Evolutionary conservation across 1,140 invertebrate species (phyloP).

Genomic region (Aphelenchoides besseyi): DNA sequence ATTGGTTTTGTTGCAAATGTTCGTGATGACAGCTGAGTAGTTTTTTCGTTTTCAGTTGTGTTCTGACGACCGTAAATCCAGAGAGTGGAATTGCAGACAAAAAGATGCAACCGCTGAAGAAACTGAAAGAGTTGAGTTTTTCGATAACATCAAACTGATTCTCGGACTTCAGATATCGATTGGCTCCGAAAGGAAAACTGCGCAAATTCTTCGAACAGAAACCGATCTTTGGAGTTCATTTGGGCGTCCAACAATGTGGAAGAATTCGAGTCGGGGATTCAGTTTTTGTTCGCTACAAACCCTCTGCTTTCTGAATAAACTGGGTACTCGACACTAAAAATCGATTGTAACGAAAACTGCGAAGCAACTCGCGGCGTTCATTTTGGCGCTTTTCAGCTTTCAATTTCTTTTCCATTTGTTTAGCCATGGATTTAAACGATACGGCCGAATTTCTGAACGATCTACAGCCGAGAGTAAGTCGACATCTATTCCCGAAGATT

Average conservation of each 20-base stretch:
- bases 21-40: no score
- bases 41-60: conserved; percentile 24
- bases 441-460: neutral
- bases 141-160: neutral
- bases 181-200: conserved; percentile 44
- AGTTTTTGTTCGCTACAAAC: conserved; percentile 46
- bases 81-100: conserved; percentile 27
- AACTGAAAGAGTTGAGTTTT: conserved; percentile 32
- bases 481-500: neutral
- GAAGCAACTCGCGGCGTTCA: no score
- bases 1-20: no score
- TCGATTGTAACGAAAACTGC: no score
- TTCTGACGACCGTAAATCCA: conserved; percentile 48
- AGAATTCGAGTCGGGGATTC: conserved; percentile 38
- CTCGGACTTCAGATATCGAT: conserved; percentile 36
- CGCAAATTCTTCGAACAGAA: conserved; percentile 32
- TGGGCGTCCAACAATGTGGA: conserved; percentile 33
- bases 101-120: conserved; percentile 46
- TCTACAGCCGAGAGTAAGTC: neutral
- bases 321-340: no score
- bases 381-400: no score
- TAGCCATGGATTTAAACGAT: neutral
- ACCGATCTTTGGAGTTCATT: conserved; percentile 49
- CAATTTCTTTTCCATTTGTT: no score
- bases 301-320: conserved; percentile 34